phyloP scores from a whole-genome alignment of 2,888 invertebrate species.

The Rhimphoctona megacephalus region DNA sequence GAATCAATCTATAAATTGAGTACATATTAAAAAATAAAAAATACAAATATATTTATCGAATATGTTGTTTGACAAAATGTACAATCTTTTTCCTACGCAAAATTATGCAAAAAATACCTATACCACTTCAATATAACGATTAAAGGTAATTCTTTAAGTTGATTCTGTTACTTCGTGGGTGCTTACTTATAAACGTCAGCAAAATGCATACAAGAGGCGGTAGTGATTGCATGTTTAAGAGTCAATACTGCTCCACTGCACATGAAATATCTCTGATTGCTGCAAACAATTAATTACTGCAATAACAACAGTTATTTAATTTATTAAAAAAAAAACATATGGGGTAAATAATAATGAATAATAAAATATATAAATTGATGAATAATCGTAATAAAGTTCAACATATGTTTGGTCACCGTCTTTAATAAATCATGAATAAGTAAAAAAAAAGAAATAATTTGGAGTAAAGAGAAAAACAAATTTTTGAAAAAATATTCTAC shows the following conservation, averaged over 20 bases:
- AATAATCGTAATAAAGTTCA: too few relatives aligned
- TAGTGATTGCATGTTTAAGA: conserved; percentile 71
- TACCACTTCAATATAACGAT: too few relatives aligned
- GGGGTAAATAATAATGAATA: too few relatives aligned
- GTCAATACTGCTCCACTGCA: conserved; percentile 74
- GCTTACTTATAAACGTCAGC: conserved; percentile 74
- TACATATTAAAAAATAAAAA: background rate
- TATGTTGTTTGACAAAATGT: too few relatives aligned
- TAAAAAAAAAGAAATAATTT: background rate
- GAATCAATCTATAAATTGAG: background rate
- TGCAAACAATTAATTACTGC: conserved; percentile 47
- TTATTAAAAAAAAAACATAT: too few relatives aligned
- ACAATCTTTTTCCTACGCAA: too few relatives aligned
- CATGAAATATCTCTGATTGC: conserved; percentile 74
- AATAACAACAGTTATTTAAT: background rate
- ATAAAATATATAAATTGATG: too few relatives aligned
- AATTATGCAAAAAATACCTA: too few relatives aligned
- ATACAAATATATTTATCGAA: background rate
- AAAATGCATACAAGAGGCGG: conserved; percentile 73
- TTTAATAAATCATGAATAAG: too few relatives aligned
- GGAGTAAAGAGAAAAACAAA: background rate
- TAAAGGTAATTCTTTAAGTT: background rate
- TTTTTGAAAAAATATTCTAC: background rate
- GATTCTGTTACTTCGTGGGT: background rate
- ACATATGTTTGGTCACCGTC: too few relatives aligned